phyloP scores from a whole-genome alignment of 2,888 invertebrate genomes.

The Volucella inanis region DNA sequence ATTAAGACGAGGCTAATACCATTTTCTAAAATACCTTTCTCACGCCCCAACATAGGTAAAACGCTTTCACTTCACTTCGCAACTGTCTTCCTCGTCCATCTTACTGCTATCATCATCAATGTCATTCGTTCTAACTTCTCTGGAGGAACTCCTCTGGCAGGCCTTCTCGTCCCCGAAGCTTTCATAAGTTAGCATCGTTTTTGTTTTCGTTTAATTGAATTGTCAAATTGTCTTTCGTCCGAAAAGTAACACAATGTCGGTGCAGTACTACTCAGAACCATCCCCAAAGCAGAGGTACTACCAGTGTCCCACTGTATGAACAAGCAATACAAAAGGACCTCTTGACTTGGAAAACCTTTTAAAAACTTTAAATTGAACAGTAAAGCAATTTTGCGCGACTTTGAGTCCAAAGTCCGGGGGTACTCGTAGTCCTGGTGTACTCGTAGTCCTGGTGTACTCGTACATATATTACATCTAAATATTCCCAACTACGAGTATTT shows the following conservation, averaged over 20 bases:
- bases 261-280: slow-evolving; percentile 9
- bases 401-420: slow-evolving; percentile 36
- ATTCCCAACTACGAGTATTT: too few species aligned
- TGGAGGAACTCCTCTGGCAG: slow-evolving; percentile 23
- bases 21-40: slow-evolving; percentile 45
- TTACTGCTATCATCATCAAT: slow-evolving; percentile 6
- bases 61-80: slow-evolving; percentile 56
- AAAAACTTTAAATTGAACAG: slow-evolving; percentile 74
- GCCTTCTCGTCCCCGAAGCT: slow-evolving; percentile 25
- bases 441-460: too few species aligned
- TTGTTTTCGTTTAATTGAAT: slow-evolving; percentile 74
- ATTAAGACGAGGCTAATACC: slow-evolving; percentile 33
- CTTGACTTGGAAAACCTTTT: slow-evolving; percentile 57
- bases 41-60: slow-evolving; percentile 56
- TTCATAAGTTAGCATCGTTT: slow-evolving; percentile 73
- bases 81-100: background rate
- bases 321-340: background rate
- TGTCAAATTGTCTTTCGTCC: slow-evolving; percentile 73
- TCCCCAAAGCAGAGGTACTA: slow-evolving; percentile 24
- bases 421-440: too few species aligned
- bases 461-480: too few species aligned
- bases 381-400: slow-evolving; percentile 74
- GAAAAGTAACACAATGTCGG: slow-evolving; percentile 60
- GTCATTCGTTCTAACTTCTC: background rate
- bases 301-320: background rate